Evolutionary conservation across 1,140 invertebrate species (phyloP), one percentile per base, ranked within the genome.

Genomic region (Holotrichia oblita): DNA sequence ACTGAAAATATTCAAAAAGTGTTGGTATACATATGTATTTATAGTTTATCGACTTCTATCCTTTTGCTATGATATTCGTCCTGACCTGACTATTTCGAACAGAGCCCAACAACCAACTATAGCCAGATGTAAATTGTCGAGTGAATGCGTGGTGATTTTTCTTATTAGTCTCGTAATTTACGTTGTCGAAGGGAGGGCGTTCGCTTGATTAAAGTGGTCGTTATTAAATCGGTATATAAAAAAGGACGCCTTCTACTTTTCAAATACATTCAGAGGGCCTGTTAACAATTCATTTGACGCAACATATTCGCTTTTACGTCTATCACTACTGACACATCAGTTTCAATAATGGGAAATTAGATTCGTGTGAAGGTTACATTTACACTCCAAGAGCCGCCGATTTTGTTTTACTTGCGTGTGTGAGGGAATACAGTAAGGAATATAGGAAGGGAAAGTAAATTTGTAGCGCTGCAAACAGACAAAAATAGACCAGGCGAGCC

Each of bases 321-420:
- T 55, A 55, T 17, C 14, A 55, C 17, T 55, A 55, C 48, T 17
- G 12, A 12, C 48, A 55, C 48, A 55, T 55, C 3, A 14, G 14
- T 55, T n/a, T 55, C 48, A 55, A 55, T 55, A 55, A 55, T 55
- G 14, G 14, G 10, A 55, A 55, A 55, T 55, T 55, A 55, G 14
- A 55, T 55, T 55, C 48, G 48, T 55, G 48, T 55, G 48, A 55
- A 55, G 48, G 48, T 55, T 55, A 55, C 48, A 55, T 55, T 55
- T n/a, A 55, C 17, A 6, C 48, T 55, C 48, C 0, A 55, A 55
- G 48, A 55, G 48, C 27, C 4, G 4, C 27, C 27, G 27, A 17
- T 55, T 14, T 55, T 55, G 48, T 55, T 55, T 55, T n/a, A 14
- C 9, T n/a, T 55, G 14, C 14, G 17, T 17, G 17, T 55, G 48